Base-by-base conservation (phyloP, 2,113 vertebrate genomes). In the Apteryx owenii region DNA sequence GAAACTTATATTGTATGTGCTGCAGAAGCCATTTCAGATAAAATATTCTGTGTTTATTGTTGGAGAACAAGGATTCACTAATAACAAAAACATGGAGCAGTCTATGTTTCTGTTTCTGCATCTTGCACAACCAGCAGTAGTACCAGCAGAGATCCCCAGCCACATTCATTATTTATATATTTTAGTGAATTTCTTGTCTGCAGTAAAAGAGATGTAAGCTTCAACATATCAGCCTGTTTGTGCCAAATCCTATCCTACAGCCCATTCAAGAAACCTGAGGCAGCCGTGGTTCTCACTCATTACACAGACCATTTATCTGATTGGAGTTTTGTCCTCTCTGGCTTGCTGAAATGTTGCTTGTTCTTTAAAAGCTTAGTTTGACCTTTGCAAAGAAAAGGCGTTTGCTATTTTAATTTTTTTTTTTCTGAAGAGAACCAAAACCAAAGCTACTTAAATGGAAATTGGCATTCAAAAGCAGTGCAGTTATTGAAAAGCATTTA, bases 141-240 rank as follows among this genome's bases (percentile, higher is more conserved):
- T 83, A 96, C 80, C 88, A 94, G 89, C 75, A 81, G 84, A 95
- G 96, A 94, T 97, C 96, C 96, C 97, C 72, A 96, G 94, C 91
- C 96, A 73, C 98, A 98, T 98, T 96, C 96, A 98, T 98, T 98
- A 98, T 98, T 98, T 98, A 98, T 98, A 95, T 97, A 97, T 98
- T 97, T 98, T 97, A 97, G 96, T 96, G 94, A 93, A 95, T 96
- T 97, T 95, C 95, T 97, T 98, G 96, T 98, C 97, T 97, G 90
- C 96, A 91, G 95, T 97, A 97, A 98, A 95, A 96, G 97, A 98
- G 97, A 96, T 93, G 93, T 91, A 97, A 96, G 82, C 96, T 95
- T 92, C 87, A 84, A 90, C 91, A 76, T 80, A 83, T 96, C 93
- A 92, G 92, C 56, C 82, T 94, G 76, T 89, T 85, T 95, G 95